Conservation (phyloP, 2,113 vertebrate genomes). For the Leucoraja erinaceus region DNA sequence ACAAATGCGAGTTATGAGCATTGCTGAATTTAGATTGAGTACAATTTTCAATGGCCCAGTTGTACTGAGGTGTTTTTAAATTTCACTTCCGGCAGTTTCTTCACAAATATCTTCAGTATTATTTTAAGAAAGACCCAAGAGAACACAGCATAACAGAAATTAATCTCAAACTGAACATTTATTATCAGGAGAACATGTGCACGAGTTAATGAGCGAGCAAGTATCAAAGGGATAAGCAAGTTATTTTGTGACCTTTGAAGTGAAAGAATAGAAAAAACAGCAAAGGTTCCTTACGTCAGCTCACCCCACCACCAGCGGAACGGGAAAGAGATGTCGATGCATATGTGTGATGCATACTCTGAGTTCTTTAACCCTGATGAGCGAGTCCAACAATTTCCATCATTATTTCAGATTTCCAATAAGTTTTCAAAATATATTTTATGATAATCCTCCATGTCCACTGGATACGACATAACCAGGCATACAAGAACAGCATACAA, state of each 20-base stretch:
- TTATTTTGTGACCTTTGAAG: not conserved
- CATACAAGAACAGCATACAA: not conserved
- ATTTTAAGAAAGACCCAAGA: too few relatives aligned
- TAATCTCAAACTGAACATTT: not conserved
- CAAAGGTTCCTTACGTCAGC: not conserved
- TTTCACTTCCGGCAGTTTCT: not conserved
- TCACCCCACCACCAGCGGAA: not conserved
- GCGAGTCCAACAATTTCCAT: not conserved
- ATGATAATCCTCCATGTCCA: not conserved
- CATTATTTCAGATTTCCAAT: not conserved
- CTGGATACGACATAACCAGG: not conserved
- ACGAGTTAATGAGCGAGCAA: not conserved
- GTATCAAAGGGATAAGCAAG: not conserved
- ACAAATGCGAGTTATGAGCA: not conserved
- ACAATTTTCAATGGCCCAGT: not conserved
- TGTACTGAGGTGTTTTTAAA: not conserved
- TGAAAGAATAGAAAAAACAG: not conserved
- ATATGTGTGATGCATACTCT: not conserved
- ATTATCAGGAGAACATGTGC: not conserved
- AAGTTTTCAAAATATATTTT: not conserved
- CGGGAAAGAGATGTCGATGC: not conserved
- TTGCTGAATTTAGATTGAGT: not conserved
- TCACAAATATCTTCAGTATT: not conserved
- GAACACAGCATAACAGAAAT: too few relatives aligned
- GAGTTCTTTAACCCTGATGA: too few relatives aligned